Percentiles rank a stretch among this genome's conserved stretches.
Evolutionary conservation across 2,113 vertebrate species (phyloP).

Genomic region (Ophiodon elongatus): DNA sequence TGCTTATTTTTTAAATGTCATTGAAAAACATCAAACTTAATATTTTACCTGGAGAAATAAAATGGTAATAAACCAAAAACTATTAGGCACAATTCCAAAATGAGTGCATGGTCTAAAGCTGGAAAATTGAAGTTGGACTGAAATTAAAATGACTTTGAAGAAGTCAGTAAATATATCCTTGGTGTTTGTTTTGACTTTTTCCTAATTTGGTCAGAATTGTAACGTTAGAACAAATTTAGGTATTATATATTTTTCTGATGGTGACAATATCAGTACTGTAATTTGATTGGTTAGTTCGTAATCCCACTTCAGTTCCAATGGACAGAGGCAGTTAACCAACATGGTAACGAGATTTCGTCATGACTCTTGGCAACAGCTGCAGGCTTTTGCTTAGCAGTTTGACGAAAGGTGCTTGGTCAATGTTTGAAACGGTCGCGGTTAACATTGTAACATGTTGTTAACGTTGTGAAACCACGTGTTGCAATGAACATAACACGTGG

Average conservation of each 20-base stretch:
- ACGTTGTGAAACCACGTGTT: too few relatives aligned
- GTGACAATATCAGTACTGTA: neutral
- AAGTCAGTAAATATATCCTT: neutral
- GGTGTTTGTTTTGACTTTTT: too few relatives aligned
- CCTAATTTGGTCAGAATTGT: too few relatives aligned
- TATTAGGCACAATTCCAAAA: neutral
- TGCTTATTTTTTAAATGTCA: too few relatives aligned
- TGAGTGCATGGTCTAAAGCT: neutral
- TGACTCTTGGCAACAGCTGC: neutral
- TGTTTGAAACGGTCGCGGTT: too few relatives aligned
- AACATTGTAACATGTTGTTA: too few relatives aligned
- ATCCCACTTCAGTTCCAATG: neutral
- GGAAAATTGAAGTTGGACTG: neutral
- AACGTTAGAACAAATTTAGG: too few relatives aligned
- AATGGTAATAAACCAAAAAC: neutral
- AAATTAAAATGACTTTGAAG: too few relatives aligned
- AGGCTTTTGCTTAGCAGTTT: neutral
- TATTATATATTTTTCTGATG: neutral
- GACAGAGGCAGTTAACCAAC: neutral
- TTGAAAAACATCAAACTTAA: neutral
- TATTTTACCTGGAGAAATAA: neutral
- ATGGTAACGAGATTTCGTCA: neutral
- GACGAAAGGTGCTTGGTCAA: neutral
- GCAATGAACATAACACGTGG: too few relatives aligned
- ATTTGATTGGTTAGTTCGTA: neutral